Evolutionary conservation across 1,140 invertebrate species (phyloP).

Genomic region (Tetramorium simillimum): DNA sequence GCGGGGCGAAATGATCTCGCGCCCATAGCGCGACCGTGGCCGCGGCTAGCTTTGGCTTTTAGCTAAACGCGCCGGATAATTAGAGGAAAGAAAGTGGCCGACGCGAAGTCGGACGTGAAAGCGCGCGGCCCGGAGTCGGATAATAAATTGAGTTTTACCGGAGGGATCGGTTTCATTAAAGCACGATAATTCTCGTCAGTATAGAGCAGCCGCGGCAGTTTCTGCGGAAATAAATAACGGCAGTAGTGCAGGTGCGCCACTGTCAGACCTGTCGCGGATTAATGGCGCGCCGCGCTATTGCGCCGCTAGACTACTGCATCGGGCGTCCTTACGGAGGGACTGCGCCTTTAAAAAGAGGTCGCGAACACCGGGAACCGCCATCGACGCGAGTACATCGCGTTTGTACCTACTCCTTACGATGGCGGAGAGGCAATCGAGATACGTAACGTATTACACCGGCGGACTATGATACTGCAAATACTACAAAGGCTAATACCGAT

Average conservation of each 20-base stretch:
- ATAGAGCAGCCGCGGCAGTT: conserved; percentile 51
- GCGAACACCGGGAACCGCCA: conserved; percentile 14
- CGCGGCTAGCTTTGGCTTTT: conserved; percentile 21
- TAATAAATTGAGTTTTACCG: conserved; percentile 54
- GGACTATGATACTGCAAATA: conserved; percentile 57
- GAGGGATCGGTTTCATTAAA: conserved; percentile 61
- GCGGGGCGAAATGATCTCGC: conserved; percentile 16
- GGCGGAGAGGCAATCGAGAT: neutral
- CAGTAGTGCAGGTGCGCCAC: conserved; percentile 60
- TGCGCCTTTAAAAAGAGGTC: conserved; percentile 29
- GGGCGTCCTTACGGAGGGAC: conserved; percentile 3
- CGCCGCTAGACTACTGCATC: conserved; percentile 13
- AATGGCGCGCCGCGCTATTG: conserved; percentile 33
- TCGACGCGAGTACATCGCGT: conserved; percentile 47
- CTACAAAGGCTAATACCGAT: conserved; percentile 68
- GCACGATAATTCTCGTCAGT: conserved; percentile 60
- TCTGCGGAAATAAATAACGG: conserved; percentile 57
- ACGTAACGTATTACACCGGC: conserved; percentile 58
- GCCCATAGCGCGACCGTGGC: neutral
- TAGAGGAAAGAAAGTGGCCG: conserved; percentile 41
- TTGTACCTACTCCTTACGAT: conserved; percentile 26
- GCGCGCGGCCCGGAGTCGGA: conserved; percentile 28
- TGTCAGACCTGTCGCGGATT: conserved; percentile 53
- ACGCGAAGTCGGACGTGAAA: conserved; percentile 19
- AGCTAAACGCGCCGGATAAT: conserved; percentile 36